phyloP scores from a whole-genome alignment of 2,888 invertebrate genomes.

The Deroplatys truncata region DNA sequence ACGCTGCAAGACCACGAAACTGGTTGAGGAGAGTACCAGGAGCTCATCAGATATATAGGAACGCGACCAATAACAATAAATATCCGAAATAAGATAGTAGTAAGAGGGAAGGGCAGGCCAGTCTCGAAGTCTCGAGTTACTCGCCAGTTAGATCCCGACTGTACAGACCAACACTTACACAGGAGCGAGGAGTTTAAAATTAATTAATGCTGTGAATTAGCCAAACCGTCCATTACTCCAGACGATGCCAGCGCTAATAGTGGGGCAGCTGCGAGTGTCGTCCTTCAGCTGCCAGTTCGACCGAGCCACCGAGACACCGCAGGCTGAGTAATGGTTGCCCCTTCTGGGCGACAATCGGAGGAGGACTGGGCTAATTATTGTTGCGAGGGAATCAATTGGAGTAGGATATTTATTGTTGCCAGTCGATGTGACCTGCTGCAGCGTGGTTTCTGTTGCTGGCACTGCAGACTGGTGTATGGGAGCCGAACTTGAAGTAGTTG shows the following conservation, averaged over 20 bases:
- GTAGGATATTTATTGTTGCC: neutral
- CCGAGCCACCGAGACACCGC: neutral
- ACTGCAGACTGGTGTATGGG: no score
- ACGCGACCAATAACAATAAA: no score
- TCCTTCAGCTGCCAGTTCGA: neutral
- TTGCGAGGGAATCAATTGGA: neutral
- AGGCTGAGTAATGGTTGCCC: neutral
- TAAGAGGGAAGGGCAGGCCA: no score
- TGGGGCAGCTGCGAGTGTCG: neutral
- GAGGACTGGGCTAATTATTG: neutral
- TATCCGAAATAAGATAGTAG: no score
- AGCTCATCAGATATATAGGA: no score
- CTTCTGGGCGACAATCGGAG: neutral
- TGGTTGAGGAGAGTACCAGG: no score
- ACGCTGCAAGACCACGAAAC: no score
- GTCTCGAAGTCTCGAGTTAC: no score
- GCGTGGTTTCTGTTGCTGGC: neutral
- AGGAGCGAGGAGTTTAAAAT: neutral
- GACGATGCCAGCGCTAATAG: neutral
- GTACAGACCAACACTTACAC: neutral
- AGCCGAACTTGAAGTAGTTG: no score
- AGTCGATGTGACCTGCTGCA: neutral
- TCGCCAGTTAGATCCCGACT: neutral
- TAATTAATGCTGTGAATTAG: conserved; percentile 4
- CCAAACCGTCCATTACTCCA: neutral